Conservation (phyloP, 2,113 vertebrate genomes). For the Zootoca vivipara region DNA sequence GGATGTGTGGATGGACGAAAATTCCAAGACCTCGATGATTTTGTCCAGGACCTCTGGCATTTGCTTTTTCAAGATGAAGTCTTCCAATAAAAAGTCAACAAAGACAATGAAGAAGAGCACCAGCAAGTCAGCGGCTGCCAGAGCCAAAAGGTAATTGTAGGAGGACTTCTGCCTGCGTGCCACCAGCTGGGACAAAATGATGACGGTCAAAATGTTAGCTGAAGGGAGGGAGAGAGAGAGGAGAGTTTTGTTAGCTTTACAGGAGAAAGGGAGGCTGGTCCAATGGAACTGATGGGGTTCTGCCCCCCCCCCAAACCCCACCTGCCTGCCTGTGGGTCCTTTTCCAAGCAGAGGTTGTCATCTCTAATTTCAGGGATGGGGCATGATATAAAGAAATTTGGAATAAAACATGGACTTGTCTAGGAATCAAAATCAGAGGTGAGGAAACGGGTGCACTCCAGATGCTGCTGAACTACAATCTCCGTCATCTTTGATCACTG, state of each 20-base stretch:
- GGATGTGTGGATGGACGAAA: slow-evolving; percentile 96
- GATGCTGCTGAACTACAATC: too few species aligned
- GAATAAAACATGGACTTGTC: background rate
- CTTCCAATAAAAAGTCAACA: slow-evolving; percentile 94
- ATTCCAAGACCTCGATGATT: slow-evolving; percentile 91
- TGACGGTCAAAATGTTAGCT: slow-evolving; percentile 97
- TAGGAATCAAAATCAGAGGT: background rate
- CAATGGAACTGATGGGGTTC: too few species aligned
- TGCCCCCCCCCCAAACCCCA: too few species aligned
- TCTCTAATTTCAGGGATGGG: background rate
- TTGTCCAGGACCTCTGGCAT: slow-evolving; percentile 87
- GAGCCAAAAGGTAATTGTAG: slow-evolving; percentile 95
- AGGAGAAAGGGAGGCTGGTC: too few species aligned
- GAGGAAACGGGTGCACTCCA: too few species aligned
- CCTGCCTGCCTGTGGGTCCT: too few species aligned
- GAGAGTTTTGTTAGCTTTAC: slow-evolving; percentile 28
- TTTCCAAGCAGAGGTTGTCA: too few species aligned
- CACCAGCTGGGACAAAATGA: slow-evolving; percentile 95
- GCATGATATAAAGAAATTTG: background rate
- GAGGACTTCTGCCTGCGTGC: slow-evolving; percentile 96
- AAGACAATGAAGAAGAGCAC: slow-evolving; percentile 96
- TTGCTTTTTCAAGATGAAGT: slow-evolving; percentile 87
- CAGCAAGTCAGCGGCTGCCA: slow-evolving; percentile 94
- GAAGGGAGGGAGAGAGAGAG: slow-evolving; percentile 63
- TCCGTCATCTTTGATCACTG: too few species aligned